A percentile compares a stretch with the other conserved stretches of the same genome.
Evolutionary conservation across 1,140 invertebrate species (phyloP).

Genomic region (Paralvinella palmiformis): DNA sequence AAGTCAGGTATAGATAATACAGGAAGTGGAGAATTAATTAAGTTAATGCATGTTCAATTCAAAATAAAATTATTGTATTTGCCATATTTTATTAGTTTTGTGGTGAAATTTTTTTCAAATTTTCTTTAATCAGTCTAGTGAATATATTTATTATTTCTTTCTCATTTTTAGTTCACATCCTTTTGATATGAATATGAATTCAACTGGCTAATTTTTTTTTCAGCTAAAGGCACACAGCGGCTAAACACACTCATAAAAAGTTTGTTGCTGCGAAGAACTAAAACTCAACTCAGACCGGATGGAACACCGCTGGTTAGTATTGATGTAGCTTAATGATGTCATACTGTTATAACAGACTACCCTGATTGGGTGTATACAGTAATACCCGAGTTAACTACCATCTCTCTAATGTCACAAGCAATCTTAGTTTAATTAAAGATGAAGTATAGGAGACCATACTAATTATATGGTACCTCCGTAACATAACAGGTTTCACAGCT

Average conservation of each 20-base stretch:
- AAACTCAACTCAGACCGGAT: slow-evolving; percentile 59
- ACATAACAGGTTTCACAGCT: no score
- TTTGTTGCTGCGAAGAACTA: slow-evolving; percentile 77
- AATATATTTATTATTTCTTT: not conserved
- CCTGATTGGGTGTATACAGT: no score
- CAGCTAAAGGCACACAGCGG: slow-evolving; percentile 60
- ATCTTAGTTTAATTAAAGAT: no score
- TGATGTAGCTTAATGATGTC: no score
- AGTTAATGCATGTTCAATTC: no score
- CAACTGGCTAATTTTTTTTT: not conserved
- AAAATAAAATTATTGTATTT: not conserved
- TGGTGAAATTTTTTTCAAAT: no score
- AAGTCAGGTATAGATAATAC: slow-evolving; percentile 57
- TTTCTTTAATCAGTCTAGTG: not conserved
- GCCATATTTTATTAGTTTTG: not conserved
- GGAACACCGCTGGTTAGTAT: slow-evolving; percentile 40
- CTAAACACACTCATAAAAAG: slow-evolving; percentile 72
- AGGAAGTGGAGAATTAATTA: no score
- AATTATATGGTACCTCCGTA: no score
- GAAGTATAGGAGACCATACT: no score
- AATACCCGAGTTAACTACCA: no score
- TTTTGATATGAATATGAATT: not conserved
- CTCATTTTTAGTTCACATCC: not conserved
- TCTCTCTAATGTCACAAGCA: no score
- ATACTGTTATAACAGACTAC: no score